phyloP scores from a whole-genome alignment of 1,140 invertebrate species.

The Drosophila busckii region DNA sequence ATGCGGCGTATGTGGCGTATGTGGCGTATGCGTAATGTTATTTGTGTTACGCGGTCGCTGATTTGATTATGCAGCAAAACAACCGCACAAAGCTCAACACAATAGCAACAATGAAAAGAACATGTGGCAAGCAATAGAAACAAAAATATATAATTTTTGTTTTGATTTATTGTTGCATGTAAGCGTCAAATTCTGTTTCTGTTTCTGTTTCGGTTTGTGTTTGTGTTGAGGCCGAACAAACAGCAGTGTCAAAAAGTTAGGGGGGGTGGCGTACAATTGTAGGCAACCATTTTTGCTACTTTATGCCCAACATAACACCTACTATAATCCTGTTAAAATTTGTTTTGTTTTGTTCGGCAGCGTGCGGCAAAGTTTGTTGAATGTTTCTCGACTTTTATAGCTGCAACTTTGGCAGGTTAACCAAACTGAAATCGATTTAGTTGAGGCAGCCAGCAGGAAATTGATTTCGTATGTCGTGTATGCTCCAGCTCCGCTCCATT shows the following conservation, averaged over 20 bases:
- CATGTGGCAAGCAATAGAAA: slow-evolving; percentile 39
- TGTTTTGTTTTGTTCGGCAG: slow-evolving; percentile 70
- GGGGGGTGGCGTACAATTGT: slow-evolving; percentile 57
- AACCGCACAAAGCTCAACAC: slow-evolving; percentile 58
- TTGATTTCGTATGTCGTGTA: slow-evolving; percentile 64
- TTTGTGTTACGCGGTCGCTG: slow-evolving; percentile 46
- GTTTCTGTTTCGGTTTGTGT: no score
- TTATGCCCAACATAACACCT: slow-evolving; percentile 34
- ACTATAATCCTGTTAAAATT: slow-evolving; percentile 73
- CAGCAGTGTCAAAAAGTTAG: slow-evolving; percentile 64
- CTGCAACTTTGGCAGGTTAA: slow-evolving; percentile 68
- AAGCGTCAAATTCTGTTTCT: no score
- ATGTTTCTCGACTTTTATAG: slow-evolving; percentile 27
- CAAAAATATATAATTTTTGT: slow-evolving; percentile 46
- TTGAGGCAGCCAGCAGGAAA: slow-evolving; percentile 48
- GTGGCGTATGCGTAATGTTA: slow-evolving; percentile 73
- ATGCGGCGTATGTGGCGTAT: slow-evolving; percentile 38
- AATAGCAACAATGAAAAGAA: slow-evolving; percentile 21
- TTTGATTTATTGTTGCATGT: slow-evolving; percentile 75
- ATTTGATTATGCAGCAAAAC: slow-evolving; percentile 75
- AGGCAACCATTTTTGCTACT: slow-evolving; percentile 15
- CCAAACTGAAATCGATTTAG: slow-evolving; percentile 74
- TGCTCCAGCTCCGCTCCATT: neutral
- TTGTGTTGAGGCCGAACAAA: slow-evolving; percentile 56
- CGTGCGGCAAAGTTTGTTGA: slow-evolving; percentile 49